Evolutionary conservation across 2,113 vertebrate species (phyloP), one percentile per base, ranked within the genome.

Genomic region (Origma solitaria): DNA sequence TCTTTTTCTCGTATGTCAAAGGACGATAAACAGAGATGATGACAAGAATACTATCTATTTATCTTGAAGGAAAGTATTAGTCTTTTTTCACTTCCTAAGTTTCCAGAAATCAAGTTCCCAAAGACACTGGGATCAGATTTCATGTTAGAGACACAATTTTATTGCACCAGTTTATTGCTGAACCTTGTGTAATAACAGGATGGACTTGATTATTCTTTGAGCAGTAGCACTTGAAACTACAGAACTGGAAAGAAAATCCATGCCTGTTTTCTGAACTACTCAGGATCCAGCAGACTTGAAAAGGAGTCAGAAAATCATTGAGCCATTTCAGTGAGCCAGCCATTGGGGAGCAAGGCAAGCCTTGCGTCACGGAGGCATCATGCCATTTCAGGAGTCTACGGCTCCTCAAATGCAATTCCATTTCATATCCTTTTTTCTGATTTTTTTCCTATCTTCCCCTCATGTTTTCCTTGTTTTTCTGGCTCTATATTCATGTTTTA

Each of bases 121-220:
- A 69, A 91, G 75, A 88, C 62, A 80, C 8, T 70, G 47, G 15
- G 24, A 84, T 92, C 58, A 73, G 50, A 76, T 91, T 71, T 94
- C 89, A 33, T 58, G 79, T 58, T 60, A 42, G 14, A 93, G 47
- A 73, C 79, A 78, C 23, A 54, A 60, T 87, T 94, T 96, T 93
- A 94, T 87, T 96, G 37, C 56, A 68, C 8, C 35, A 54, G 9
- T 77, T 95, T 92, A 93, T 90, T 94, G 60, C 79, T 35, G 44
- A 92, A 88, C 19, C 42, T 88, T 97, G 95, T 90, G 88, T 90
- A 97, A 92, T 73, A 93, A 80, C 82, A 70, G 82, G 72, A 94
- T 88, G 86, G 94, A 77, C 76, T 86, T 86, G 76, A 94, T 95
- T 90, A 93, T 27, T 35, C n/a, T 92, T 86, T 13, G 27, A 94